Conservation (phyloP, 1,140 invertebrate species). For the Chironomus tepperi region DNA sequence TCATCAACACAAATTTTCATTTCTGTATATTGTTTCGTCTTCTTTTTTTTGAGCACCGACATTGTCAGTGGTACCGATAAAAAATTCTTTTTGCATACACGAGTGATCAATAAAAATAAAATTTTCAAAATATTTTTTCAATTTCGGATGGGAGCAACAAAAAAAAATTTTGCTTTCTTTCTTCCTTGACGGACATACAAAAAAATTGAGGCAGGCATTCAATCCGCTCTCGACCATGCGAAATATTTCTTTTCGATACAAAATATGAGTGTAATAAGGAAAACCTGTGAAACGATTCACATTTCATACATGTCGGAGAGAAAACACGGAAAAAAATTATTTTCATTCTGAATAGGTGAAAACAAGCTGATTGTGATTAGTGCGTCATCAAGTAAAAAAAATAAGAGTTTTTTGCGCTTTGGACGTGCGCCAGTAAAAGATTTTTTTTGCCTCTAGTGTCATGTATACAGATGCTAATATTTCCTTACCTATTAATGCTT, state of each 20-base stretch:
- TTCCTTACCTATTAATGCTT: too few relatives aligned
- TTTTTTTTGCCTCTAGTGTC: neutral
- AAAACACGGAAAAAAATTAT: constrained; percentile 16
- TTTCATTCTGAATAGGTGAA: constrained; percentile 4
- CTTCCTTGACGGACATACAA: neutral
- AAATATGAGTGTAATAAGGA: neutral
- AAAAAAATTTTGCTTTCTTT: neutral
- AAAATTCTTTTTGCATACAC: neutral
- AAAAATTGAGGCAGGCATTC: constrained; percentile 7
- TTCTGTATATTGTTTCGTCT: neutral
- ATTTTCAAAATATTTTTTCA: neutral
- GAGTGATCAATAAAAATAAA: constrained; percentile 19
- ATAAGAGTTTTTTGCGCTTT: constrained; percentile 2
- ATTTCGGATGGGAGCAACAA: neutral
- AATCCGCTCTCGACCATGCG: neutral
- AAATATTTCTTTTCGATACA: neutral
- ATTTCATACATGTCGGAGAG: neutral
- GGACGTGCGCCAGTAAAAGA: neutral
- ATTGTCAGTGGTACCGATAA: too few relatives aligned
- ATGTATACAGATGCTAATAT: neutral
- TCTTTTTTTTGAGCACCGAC: too few relatives aligned
- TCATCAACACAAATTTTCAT: neutral
- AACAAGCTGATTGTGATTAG: constrained; percentile 22
- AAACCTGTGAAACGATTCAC: constrained; percentile 18
- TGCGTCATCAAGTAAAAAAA: constrained; percentile 22